Evolutionary conservation across 2,888 invertebrate species (phyloP), one percentile per base, ranked within the genome.

Genomic region (Willowsia nigromaculata): DNA sequence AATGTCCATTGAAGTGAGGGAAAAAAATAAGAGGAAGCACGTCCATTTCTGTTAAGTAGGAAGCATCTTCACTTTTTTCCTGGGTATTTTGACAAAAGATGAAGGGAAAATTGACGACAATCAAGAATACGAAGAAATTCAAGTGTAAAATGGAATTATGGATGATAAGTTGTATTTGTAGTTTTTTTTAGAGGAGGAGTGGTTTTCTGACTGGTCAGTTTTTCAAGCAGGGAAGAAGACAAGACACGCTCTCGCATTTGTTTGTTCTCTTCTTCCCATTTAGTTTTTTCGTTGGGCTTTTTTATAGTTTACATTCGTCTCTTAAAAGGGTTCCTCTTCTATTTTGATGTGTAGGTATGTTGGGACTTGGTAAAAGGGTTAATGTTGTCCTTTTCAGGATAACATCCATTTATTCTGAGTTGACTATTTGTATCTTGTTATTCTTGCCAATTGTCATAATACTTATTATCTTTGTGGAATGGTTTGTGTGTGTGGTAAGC

Each of bases 121-220:
- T 78, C 53, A 78, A 37, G 30, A 33, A 78, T 50, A 50, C 22
- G 27, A 78, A 22, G 56, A 33, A 33, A 56, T 78, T 78, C 78
- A 56, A 78, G 78, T 78, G 78, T 56, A 56, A 78, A 37, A 78
- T 56, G 78, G 53, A 78, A 53, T 78, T 78, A 78, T 56, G 37
- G 78, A 53, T 76, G 50, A 71, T 27, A 22, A n/a, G 27, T 65
- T 27, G 9, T 71, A n/a, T 71, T 37, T 71, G 76, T 76, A 76
- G 50, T 27, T 47, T n/a, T 76, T 47, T 76, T 50, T 27, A 76
- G 53, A 50, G 33, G n/a, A 50, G 1, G 50, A 18, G 78, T 56
- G 33, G 18, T 68, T 27, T 22, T 15, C 22, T 68, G 47, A 27
- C 53, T 78, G 78, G 78, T 78, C 78, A 78, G 78, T 78, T 56